phyloP scores from a whole-genome alignment of 2,888 invertebrate species.

The Scaptomyza polygonia region DNA sequence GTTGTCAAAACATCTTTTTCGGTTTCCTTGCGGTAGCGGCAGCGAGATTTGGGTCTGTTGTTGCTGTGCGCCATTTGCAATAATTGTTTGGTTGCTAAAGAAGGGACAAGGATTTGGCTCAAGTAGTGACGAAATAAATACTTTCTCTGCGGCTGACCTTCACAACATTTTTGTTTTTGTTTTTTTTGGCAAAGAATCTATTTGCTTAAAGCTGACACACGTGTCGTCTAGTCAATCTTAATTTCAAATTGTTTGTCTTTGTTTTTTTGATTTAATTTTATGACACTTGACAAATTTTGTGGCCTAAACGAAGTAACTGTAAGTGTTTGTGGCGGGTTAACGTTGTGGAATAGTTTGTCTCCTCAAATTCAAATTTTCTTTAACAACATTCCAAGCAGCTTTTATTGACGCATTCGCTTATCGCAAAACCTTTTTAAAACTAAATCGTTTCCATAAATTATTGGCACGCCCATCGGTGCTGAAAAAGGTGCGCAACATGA shows the following conservation, averaged over 20 bases:
- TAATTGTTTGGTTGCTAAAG: conserved; percentile 41
- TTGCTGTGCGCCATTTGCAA: conserved; percentile 58
- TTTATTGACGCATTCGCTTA: not conserved
- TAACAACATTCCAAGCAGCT: no score
- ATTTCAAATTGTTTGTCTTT: conserved; percentile 8
- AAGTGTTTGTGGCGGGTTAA: not conserved
- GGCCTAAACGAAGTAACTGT: conserved; percentile 9
- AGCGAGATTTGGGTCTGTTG: not conserved
- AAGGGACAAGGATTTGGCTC: conserved; percentile 67
- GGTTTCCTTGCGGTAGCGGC: conserved; percentile 36
- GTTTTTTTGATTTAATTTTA: conserved; percentile 51
- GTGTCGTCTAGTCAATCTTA: not conserved
- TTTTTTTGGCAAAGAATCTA: conserved; percentile 36
- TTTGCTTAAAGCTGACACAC: conserved; percentile 30
- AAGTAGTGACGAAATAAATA: conserved; percentile 39
- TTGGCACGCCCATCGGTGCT: conserved; percentile 85
- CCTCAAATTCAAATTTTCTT: no score
- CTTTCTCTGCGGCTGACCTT: conserved; percentile 69
- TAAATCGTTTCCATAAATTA: conserved; percentile 78
- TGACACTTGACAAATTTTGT: conserved; percentile 23
- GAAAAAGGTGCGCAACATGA: conserved; percentile 92
- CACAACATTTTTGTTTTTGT: conserved; percentile 60
- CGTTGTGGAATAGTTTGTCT: no score
- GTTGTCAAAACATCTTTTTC: conserved; percentile 63
- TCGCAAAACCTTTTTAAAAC: not conserved